Evolutionary conservation across 2,888 invertebrate genomes (phyloP).

Genomic region (Eurytoma adleriae): DNA sequence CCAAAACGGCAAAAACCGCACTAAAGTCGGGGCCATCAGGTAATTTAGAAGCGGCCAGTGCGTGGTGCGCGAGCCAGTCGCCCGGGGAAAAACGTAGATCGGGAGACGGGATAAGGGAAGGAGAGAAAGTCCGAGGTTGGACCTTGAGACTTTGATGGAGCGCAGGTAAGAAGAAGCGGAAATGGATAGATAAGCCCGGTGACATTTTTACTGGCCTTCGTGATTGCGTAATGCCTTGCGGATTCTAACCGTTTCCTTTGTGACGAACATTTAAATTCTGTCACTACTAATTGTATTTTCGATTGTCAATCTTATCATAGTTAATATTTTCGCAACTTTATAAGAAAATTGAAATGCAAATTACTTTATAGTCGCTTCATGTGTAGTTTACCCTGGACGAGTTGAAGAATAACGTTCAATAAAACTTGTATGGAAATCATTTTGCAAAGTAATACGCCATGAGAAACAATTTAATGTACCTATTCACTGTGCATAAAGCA

Average conservation of each 20-base stretch:
- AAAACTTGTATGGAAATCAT: no score
- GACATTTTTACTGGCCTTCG: conserved; percentile 32
- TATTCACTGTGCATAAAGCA: no score
- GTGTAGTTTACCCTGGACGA: no score
- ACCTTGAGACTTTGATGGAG: conserved; percentile 27
- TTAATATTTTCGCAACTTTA: no score
- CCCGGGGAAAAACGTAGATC: conserved; percentile 24
- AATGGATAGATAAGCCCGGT: conserved; percentile 48
- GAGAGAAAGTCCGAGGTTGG: conserved; percentile 50
- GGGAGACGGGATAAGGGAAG: conserved; percentile 31
- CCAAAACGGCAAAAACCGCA: conserved; percentile 17
- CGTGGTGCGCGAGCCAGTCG: background rate
- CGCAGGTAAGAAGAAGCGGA: conserved; percentile 48
- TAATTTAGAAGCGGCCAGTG: conserved; percentile 11
- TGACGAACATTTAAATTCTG: no score
- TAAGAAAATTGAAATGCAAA: no score
- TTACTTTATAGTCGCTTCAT: no score
- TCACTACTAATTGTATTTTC: no score
- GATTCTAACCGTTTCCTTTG: background rate
- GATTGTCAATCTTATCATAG: no score
- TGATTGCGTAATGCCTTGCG: conserved; percentile 4
- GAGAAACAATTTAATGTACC: no score
- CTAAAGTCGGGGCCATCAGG: background rate
- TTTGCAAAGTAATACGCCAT: no score
- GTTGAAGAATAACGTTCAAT: no score